Conservation (phyloP, 92 coral and sea anemone species). For the Phenganax marumi region DNA sequence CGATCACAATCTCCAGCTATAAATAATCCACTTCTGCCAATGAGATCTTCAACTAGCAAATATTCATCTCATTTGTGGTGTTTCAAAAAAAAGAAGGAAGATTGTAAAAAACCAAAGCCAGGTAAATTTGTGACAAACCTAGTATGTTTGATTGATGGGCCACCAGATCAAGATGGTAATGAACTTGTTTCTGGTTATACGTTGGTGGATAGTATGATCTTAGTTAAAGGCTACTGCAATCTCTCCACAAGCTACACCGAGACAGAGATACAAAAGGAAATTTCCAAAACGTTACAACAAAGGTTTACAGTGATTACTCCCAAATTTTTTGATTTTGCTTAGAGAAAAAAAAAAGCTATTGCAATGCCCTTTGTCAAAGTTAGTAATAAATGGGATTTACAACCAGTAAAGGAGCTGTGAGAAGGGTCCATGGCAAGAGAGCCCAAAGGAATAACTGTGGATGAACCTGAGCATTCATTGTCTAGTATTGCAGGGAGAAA, state of each 20-base stretch:
- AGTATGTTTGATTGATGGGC: slow-evolving; percentile 6
- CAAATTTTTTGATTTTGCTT: background rate
- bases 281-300: background rate
- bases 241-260: background rate
- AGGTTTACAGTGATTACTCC: background rate
- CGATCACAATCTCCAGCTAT: background rate
- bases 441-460: background rate
- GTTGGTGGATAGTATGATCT: background rate
- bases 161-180: background rate
- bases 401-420: slow-evolving; percentile 22
- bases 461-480: background rate
- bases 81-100: background rate
- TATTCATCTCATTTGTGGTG: slow-evolving; percentile 19
- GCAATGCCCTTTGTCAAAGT: slow-evolving; percentile 15
- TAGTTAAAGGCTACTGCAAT: background rate
- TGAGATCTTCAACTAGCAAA: background rate
- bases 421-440: background rate
- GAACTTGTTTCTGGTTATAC: slow-evolving; percentile 1
- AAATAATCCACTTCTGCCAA: background rate
- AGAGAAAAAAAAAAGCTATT: background rate
- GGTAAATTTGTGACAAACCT: background rate
- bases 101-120: background rate
- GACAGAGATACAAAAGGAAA: slow-evolving; percentile 15
- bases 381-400: slow-evolving; percentile 17
- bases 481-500: background rate